Evolutionary conservation across 30 jellyfish, hydroid and myxozoan genomes (phyloP).

Genomic region (Hydractinia echinata): DNA sequence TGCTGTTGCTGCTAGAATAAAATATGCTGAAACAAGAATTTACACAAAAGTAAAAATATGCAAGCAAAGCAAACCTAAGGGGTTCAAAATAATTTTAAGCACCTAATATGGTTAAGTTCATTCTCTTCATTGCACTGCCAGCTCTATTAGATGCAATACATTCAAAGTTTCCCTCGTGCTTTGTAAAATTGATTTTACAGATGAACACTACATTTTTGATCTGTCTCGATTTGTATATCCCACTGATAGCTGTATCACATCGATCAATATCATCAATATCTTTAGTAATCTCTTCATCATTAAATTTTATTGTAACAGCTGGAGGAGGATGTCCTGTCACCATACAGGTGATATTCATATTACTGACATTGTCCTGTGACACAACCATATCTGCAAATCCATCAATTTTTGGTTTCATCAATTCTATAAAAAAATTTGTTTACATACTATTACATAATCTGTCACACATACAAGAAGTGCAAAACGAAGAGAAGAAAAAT

Average conservation of each 20-base stretch:
- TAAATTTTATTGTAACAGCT: conserved; percentile 41
- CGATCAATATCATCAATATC: conserved; percentile 14
- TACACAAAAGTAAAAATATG: background rate
- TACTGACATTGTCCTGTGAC: conserved; percentile 28
- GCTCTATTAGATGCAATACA: conserved; percentile 55
- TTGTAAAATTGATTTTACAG: conserved; percentile 44
- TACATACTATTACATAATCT: background rate
- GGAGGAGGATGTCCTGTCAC: conserved; percentile 83
- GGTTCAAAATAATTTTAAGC: too few relatives aligned
- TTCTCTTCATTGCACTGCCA: background rate
- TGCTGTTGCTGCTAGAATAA: too few relatives aligned
- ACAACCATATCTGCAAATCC: conserved; percentile 30
- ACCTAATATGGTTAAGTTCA: conserved; percentile 30
- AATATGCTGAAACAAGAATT: too few relatives aligned
- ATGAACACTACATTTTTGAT: conserved; percentile 17
- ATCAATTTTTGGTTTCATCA: conserved; percentile 38
- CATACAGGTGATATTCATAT: conserved; percentile 34
- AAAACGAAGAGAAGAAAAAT: background rate
- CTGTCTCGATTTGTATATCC: conserved; percentile 29
- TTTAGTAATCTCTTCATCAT: conserved; percentile 7
- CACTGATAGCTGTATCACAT: conserved; percentile 44
- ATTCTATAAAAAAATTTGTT: conserved; percentile 32
- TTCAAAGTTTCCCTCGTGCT: conserved; percentile 57
- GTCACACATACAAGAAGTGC: background rate
- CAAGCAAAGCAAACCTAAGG: too few relatives aligned